Percentiles rank a stretch among this genome's conserved stretches.
phyloP scores from a whole-genome alignment of 1,140 invertebrate genomes.

The Aphis gossypii region DNA sequence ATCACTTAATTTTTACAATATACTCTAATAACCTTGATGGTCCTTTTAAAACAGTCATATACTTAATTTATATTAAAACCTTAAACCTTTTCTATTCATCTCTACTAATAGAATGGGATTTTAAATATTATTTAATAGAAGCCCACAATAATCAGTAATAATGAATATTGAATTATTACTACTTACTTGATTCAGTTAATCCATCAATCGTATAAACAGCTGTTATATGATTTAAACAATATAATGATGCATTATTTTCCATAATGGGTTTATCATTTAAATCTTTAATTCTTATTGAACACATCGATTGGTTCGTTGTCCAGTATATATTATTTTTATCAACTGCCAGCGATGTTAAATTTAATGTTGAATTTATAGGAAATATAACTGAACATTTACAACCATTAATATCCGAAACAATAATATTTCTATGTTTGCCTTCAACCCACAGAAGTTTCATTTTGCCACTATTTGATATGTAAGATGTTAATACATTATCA shows the following conservation, averaged over 20 bases:
- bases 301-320: slow-evolving; percentile 64
- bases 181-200: slow-evolving; percentile 47
- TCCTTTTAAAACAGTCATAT: neutral
- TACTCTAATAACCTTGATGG: no score
- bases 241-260: slow-evolving; percentile 2
- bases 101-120: neutral
- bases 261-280: neutral
- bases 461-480: slow-evolving; percentile 69
- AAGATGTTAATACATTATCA: slow-evolving; percentile 71
- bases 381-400: slow-evolving; percentile 68
- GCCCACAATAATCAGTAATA: neutral
- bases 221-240: slow-evolving; percentile 39
- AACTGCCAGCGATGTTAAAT: slow-evolving; percentile 70
- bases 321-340: slow-evolving; percentile 76
- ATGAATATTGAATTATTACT: neutral
- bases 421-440: slow-evolving; percentile 69
- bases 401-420: slow-evolving; percentile 72
- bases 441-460: slow-evolving; percentile 75
- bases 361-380: slow-evolving; percentile 63
- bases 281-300: slow-evolving; percentile 23
- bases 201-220: slow-evolving; percentile 41
- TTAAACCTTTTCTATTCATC: neutral
- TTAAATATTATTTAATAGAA: neutral
- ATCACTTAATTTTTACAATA: no score
- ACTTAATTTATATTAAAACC: neutral